phyloP scores from a whole-genome alignment of 2,888 invertebrate genomes.

The Disparrhopalites patrizii region DNA sequence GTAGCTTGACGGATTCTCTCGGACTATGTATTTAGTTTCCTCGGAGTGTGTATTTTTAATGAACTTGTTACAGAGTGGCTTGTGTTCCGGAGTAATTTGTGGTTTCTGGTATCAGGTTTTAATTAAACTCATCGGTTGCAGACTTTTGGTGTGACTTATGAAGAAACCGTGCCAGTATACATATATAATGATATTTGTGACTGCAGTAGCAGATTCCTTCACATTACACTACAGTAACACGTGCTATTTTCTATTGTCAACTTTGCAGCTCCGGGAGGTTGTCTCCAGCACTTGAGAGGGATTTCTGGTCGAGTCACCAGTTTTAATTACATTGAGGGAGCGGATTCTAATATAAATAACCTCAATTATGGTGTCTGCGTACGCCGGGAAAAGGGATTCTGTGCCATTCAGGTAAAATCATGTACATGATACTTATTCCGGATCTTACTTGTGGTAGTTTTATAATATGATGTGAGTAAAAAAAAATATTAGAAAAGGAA shows the following conservation, averaged over 20 bases:
- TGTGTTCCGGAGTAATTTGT: slow-evolving; percentile 13
- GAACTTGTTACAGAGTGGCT: slow-evolving; percentile 7
- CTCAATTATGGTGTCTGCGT: slow-evolving; percentile 47
- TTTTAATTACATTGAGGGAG: slow-evolving; percentile 41
- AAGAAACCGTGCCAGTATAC: too few species aligned
- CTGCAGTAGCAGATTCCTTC: too few species aligned
- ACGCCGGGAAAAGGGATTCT: slow-evolving; percentile 43
- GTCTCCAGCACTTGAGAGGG: slow-evolving; percentile 31
- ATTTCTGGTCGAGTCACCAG: slow-evolving; percentile 39
- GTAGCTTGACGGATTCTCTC: too few species aligned
- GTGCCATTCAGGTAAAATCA: slow-evolving; percentile 41
- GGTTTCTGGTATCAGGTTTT: slow-evolving; percentile 6
- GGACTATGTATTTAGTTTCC: not conserved
- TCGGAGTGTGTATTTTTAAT: slow-evolving; percentile 1
- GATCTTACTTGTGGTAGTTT: too few species aligned
- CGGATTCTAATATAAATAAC: slow-evolving; percentile 38
- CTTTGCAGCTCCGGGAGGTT: slow-evolving; percentile 21
- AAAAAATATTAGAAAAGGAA: too few species aligned
- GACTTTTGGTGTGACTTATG: not conserved
- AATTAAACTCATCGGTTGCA: slow-evolving; percentile 8
- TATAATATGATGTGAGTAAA: too few species aligned
- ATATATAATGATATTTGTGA: too few species aligned
- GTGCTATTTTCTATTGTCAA: slow-evolving; percentile 11
- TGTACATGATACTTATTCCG: too few species aligned
- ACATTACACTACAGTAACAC: not conserved